These are phyloP conservation scores for Ptychadena robeensis DNA, from an alignment of 2,797 vertebrate species.

Conservation along the genomic window DNA sequence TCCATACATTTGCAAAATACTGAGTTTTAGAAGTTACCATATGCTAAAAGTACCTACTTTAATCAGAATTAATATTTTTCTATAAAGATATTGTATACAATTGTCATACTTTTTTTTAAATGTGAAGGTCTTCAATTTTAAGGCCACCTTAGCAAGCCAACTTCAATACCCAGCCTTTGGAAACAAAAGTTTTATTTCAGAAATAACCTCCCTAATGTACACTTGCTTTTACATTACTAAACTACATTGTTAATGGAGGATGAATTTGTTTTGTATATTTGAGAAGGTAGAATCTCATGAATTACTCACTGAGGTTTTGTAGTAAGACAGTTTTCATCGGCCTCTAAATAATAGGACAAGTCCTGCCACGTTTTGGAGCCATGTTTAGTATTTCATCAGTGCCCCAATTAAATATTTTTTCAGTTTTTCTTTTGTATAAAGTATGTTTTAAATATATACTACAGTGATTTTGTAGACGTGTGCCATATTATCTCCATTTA, in stretches of 20 bases:
- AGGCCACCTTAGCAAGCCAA: slow-evolving; percentile 25
- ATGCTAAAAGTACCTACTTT: neutral
- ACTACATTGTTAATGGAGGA: too few species aligned
- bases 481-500: neutral
- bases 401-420: neutral
- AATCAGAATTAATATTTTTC: too few species aligned
- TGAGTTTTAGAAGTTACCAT: neutral
- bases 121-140: too few species aligned
- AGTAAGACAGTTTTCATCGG: too few species aligned
- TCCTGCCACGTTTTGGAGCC: neutral
- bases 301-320: neutral
- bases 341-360: too few species aligned
- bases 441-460: neutral
- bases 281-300: neutral
- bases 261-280: neutral
- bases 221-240: neutral
- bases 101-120: too few species aligned
- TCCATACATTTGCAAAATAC: too few species aligned
- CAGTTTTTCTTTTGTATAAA: neutral
- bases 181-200: slow-evolving; percentile 38
- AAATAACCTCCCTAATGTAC: neutral
- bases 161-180: slow-evolving; percentile 46
- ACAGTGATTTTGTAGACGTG: neutral
- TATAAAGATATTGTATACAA: too few species aligned
- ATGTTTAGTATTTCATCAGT: neutral